Evolutionary conservation across 2,113 vertebrate species (phyloP).

Genomic region (Ariopsis seemanni): DNA sequence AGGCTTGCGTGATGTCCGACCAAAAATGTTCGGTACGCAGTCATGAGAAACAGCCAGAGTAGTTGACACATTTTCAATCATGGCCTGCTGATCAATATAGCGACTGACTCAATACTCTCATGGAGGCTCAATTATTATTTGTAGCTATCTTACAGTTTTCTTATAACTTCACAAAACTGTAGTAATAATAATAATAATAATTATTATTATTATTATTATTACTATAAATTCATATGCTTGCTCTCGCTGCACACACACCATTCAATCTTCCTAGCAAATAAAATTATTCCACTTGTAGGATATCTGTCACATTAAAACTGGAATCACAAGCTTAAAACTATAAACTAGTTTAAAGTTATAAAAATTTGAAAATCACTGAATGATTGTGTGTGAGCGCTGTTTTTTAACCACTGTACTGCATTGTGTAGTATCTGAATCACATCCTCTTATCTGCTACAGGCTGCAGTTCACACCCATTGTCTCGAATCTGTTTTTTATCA

Average conservation of each 20-base stretch:
- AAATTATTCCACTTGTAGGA: background rate
- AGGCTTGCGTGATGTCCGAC: conserved; percentile 49
- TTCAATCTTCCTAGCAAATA: background rate
- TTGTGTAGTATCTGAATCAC: conserved; percentile 57
- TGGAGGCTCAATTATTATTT: background rate
- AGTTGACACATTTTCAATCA: conserved; percentile 27
- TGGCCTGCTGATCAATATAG: background rate
- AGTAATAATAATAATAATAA: too few relatives aligned
- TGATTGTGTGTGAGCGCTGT: background rate
- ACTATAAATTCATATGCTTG: too few relatives aligned
- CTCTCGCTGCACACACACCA: too few relatives aligned
- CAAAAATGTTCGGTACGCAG: conserved; percentile 39
- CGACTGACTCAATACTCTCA: background rate
- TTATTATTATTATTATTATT: too few relatives aligned
- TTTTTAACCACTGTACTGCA: conserved; percentile 46
- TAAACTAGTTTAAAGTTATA: background rate
- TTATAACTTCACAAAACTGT: background rate
- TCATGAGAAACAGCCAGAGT: conserved; percentile 37
- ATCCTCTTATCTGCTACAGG: conserved; percentile 59
- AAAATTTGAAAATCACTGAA: background rate
- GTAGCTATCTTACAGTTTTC: background rate
- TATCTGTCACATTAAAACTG: background rate
- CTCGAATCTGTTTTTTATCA: conserved; percentile 60
- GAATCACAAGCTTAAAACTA: background rate
- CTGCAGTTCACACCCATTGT: conserved; percentile 61